Conservation (phyloP, 2,888 invertebrate genomes). For the Augochlorella aurata region DNA sequence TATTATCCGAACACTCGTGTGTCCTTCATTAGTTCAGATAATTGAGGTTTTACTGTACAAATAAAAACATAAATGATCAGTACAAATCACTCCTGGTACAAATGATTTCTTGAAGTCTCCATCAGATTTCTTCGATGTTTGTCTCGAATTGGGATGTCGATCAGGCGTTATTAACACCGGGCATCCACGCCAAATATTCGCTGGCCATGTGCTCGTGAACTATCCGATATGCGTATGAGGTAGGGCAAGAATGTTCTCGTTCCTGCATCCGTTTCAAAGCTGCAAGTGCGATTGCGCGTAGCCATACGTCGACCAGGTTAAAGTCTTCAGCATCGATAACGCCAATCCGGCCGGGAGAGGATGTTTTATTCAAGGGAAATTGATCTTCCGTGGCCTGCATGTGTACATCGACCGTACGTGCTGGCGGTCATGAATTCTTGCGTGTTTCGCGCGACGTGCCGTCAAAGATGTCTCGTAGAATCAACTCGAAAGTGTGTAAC, state of each 20-base stretch:
- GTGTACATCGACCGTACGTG: conserved; percentile 1
- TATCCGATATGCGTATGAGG: conserved; percentile 41
- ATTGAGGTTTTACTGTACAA: not conserved
- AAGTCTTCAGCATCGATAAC: conserved; percentile 56
- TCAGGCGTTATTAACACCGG: conserved; percentile 30
- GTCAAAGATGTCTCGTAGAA: conserved; percentile 8
- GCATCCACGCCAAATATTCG: conserved; percentile 51
- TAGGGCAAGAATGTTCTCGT: conserved; percentile 43
- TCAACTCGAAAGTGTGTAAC: conserved; percentile 11
- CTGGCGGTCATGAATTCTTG: conserved; percentile 16
- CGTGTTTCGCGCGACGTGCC: conserved; percentile 25
- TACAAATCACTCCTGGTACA: not conserved
- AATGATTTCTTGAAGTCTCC: not conserved
- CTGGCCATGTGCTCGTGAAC: conserved; percentile 11
- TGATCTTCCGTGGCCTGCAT: conserved; percentile 50
- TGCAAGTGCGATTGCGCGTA: conserved; percentile 31
- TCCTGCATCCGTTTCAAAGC: conserved; percentile 45
- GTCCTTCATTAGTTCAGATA: too few relatives aligned
- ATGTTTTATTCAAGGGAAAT: conserved; percentile 68
- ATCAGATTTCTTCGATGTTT: not conserved
- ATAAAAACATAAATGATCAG: not conserved
- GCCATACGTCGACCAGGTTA: conserved; percentile 30
- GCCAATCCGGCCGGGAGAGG: conserved; percentile 47
- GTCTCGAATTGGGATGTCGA: not conserved
- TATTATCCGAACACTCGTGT: too few relatives aligned